Base-by-base conservation (phyloP, 2,888 invertebrate genomes). In the Amblyjoppa fuscipennis region DNA sequence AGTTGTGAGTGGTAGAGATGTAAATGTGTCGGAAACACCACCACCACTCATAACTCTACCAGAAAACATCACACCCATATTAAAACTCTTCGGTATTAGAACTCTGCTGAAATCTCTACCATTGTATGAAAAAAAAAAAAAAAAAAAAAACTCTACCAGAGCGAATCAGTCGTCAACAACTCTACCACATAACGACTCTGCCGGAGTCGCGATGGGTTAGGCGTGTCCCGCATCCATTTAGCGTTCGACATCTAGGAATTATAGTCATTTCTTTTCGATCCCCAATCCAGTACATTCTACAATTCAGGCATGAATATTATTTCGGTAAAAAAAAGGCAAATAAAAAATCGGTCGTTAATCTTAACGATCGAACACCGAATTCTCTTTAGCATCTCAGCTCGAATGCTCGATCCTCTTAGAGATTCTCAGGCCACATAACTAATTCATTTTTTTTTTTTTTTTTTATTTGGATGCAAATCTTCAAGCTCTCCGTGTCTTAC, bases 191-290 rank as follows among this genome's bases (percentile, higher is more conserved):
- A 38, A 38, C 38, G 6, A 41, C 9, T 41, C 9, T 9, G 2
- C 9, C 7, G 9, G 9, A 9, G 9, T 81, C 70, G 70, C 41
- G 51, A 66, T 76, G 20, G 34, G 25, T 51, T 71, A n/a, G 41
- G 20, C 31, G 45, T 56, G 45, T 45, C 53, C 70, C 5, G 34
- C 64, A 77, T 71, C 45, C 70, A 28, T 34, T 53, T 77, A 53
- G 53, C 31, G 34, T 76, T 71, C 76, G 56, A 77, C 76, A 71
- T 71, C 64, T 71, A 45, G 28, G 28, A 4, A 31, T 25, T n/a
- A 13, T 0, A 9, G 9, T n/a, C 20, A 64, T 45, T 49, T 49
- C 20, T 3, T 56, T 56, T 20, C 7, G 3, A 11, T 56, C 20
- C 11, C 2, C 2, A 25, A 70, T 28, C 13, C 9, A 49, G 31